Conservation (phyloP, 2,888 invertebrate species). For the Matsumyia berberina region DNA sequence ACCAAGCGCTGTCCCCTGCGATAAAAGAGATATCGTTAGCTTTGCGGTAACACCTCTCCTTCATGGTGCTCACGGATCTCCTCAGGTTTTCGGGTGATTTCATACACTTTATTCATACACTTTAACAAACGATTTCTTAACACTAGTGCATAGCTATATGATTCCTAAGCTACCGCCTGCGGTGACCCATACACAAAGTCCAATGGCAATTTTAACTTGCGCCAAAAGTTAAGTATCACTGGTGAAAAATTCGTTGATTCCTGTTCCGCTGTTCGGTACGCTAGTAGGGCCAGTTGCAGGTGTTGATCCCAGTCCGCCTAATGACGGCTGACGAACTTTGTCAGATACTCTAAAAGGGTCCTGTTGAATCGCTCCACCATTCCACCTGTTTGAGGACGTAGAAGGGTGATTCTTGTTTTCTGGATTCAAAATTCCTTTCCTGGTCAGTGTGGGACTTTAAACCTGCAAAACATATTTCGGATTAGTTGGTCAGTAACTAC, state of each 20-base stretch:
- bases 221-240: no score
- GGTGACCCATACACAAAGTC: no score
- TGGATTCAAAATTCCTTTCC: constrained; percentile 42
- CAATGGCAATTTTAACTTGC: no score
- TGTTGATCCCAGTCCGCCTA: constrained; percentile 59
- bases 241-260: constrained; percentile 36
- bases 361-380: constrained; percentile 78
- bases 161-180: no score
- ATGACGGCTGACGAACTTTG: constrained; percentile 45
- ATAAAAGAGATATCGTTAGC: no score
- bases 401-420: constrained; percentile 76
- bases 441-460: constrained; percentile 55
- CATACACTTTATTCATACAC: no score
- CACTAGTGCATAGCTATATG: no score
- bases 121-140: no score
- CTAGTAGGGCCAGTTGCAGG: constrained; percentile 42
- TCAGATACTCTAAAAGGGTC: constrained; percentile 75
- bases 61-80: no score
- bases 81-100: no score
- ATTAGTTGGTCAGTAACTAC: constrained; percentile 37
- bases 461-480: constrained; percentile 41
- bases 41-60: no score
- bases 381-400: constrained; percentile 49
- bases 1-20: no score
- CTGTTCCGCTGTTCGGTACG: constrained; percentile 59